phyloP scores from a whole-genome alignment of 2,113 vertebrate genomes.

The Chaetorhynchus papuensis region DNA sequence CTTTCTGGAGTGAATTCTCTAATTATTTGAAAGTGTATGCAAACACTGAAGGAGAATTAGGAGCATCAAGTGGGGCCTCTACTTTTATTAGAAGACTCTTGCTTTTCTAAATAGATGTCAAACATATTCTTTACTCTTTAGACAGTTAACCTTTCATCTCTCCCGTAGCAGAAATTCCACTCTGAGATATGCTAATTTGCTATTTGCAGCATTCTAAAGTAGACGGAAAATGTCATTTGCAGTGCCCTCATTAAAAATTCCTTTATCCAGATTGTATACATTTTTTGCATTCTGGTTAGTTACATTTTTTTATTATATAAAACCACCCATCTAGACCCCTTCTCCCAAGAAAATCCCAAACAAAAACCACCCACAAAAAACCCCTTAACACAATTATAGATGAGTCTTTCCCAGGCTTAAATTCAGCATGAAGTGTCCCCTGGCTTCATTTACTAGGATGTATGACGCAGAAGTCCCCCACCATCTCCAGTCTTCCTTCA shows the following conservation, averaged over 20 bases:
- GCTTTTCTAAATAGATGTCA: conserved; percentile 75
- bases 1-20: conserved; percentile 64
- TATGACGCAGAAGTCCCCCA: background rate
- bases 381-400: background rate
- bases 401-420: background rate
- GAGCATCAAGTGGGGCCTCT: conserved; percentile 68
- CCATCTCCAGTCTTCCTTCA: background rate
- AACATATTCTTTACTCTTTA: conserved; percentile 73
- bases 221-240: conserved; percentile 61
- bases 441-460: background rate
- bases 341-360: background rate
- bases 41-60: conserved; percentile 74
- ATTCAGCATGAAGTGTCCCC: background rate
- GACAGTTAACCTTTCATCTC: conserved; percentile 78
- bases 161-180: conserved; percentile 65
- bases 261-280: conserved; percentile 38
- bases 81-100: conserved; percentile 73
- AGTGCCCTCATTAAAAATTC: conserved; percentile 65
- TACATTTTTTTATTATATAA: conserved; percentile 35
- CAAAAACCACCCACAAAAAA: background rate
- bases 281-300: conserved; percentile 39
- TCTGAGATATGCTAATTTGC: conserved; percentile 69
- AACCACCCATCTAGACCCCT: background rate
- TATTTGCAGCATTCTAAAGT: conserved; percentile 67
- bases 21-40: conserved; percentile 74